Conservation (phyloP, 2,797 vertebrate genomes). For the Paguma larvata region DNA sequence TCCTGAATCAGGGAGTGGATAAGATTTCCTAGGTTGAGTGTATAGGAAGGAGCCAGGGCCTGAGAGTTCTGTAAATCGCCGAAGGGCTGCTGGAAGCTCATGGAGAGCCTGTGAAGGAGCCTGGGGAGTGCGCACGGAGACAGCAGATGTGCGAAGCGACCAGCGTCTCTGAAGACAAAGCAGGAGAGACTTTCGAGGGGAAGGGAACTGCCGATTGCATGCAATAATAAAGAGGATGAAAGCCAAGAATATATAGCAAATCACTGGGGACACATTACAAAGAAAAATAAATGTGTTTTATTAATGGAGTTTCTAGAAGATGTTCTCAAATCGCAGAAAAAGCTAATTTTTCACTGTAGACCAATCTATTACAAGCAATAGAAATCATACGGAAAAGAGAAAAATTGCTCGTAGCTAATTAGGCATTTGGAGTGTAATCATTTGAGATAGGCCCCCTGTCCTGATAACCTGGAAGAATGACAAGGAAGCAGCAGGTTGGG, state of each 20-base stretch:
- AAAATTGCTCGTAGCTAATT: background rate
- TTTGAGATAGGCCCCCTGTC: background rate
- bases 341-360: background rate
- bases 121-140: fast-evolving
- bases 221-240: background rate
- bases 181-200: background rate
- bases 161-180: background rate
- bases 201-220: background rate
- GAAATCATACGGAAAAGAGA: background rate
- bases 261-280: background rate
- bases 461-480: background rate
- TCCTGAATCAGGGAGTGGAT: background rate
- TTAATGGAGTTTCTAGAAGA: slow-evolving; percentile 6
- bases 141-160: background rate
- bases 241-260: background rate
- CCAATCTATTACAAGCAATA: background rate
- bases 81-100: background rate
- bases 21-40: background rate
- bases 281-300: slow-evolving; percentile 26
- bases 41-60: background rate
- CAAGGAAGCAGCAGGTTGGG: background rate
- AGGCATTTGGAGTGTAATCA: background rate
- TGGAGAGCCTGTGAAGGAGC: background rate
- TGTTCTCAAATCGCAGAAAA: slow-evolving; percentile 1
- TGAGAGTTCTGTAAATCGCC: background rate